A percentile compares a stretch with the other conserved stretches of the same genome.
Conservation (phyloP, 2,797 vertebrate species). For the Cygnus olor region DNA sequence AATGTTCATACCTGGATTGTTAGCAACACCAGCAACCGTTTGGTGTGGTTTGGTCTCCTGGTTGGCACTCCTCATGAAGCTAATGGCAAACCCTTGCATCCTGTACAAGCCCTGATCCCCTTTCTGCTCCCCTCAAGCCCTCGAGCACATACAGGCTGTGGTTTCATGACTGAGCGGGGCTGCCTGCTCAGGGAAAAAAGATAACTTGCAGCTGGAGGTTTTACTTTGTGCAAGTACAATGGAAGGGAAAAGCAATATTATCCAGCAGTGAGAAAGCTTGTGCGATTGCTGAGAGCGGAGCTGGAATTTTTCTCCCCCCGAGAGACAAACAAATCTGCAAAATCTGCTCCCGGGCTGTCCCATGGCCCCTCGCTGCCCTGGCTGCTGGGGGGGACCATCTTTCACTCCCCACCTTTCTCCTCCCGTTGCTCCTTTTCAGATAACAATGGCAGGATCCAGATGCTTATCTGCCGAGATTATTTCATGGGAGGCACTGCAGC, state of each 20-base stretch:
- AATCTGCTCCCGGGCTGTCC: neutral
- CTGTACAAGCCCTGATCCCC: no score
- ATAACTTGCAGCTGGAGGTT: neutral
- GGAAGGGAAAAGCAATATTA: neutral
- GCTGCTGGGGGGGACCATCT: neutral
- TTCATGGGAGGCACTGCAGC: neutral
- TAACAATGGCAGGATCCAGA: slow-evolving; percentile 74
- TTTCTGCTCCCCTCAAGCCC: no score
- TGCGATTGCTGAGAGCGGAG: neutral
- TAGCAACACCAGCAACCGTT: neutral
- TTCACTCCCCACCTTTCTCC: slow-evolving; percentile 16
- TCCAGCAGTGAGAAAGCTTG: neutral
- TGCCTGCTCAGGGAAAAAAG: no score
- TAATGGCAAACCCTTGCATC: no score
- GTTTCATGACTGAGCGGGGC: no score
- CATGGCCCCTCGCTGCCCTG: neutral
- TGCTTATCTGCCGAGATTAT: slow-evolving; percentile 36
- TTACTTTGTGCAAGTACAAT: neutral
- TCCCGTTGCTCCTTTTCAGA: neutral
- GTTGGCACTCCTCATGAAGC: no score
- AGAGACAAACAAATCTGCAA: neutral
- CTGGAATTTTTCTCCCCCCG: neutral
- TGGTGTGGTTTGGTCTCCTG: neutral
- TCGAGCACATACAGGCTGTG: no score
- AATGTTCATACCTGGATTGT: neutral